Evolutionary conservation across 2,888 invertebrate species (phyloP).

Genomic region (Plebejus argus): DNA sequence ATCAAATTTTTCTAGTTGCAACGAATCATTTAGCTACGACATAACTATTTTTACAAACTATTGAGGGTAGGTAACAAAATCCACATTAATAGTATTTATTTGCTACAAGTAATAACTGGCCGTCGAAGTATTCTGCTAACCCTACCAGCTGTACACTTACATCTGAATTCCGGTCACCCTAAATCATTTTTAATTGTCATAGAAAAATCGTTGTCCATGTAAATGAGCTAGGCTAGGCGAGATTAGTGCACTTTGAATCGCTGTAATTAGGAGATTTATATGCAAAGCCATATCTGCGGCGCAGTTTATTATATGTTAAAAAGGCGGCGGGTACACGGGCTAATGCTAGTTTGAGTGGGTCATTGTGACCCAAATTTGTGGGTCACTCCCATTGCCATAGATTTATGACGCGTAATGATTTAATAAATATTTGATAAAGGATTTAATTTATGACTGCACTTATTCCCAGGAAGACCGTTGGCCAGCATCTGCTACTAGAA

Average conservation of each 20-base stretch:
- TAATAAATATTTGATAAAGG: slow-evolving; percentile 68
- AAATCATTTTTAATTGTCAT: slow-evolving; percentile 71
- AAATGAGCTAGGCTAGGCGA: slow-evolving; percentile 66
- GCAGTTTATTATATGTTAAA: slow-evolving; percentile 75
- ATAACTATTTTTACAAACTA: background rate
- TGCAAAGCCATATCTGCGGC: slow-evolving; percentile 77
- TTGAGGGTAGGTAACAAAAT: background rate
- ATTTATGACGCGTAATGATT: slow-evolving; percentile 74
- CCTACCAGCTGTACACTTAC: slow-evolving; percentile 37
- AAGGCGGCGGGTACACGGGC: slow-evolving; percentile 60
- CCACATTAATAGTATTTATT: background rate
- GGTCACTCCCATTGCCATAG: slow-evolving; percentile 74
- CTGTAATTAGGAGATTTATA: slow-evolving; percentile 79
- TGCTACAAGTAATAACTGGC: background rate
- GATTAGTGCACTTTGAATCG: slow-evolving; percentile 71
- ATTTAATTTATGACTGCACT: slow-evolving; percentile 64
- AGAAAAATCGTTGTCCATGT: slow-evolving; percentile 61
- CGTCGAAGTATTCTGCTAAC: slow-evolving; percentile 36
- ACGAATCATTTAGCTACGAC: background rate
- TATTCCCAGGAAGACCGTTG: slow-evolving; percentile 51
- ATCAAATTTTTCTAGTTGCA: too few relatives aligned
- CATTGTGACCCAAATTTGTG: slow-evolving; percentile 61
- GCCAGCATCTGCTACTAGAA: slow-evolving; percentile 45
- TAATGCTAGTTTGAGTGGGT: slow-evolving; percentile 68
- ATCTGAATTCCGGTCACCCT: slow-evolving; percentile 57